phyloP scores from a whole-genome alignment of 2,113 vertebrate genomes.

The Hucho hucho region DNA sequence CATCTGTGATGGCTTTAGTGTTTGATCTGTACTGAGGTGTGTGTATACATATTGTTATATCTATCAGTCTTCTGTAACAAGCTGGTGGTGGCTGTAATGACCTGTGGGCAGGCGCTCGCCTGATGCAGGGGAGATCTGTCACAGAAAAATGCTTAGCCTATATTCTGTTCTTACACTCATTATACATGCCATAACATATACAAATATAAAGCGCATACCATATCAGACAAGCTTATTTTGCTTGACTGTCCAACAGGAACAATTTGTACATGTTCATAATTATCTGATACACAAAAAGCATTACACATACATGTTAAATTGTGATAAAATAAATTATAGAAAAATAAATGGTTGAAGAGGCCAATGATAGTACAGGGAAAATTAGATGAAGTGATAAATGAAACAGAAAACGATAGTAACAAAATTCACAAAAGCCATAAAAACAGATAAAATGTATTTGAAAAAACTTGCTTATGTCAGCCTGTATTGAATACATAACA shows the following conservation, averaged over 20 bases:
- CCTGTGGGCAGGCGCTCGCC: slow-evolving; percentile 42
- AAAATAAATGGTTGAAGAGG: slow-evolving; percentile 81
- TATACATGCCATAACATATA: slow-evolving; percentile 64
- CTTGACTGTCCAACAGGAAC: slow-evolving; percentile 58
- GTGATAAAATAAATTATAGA: slow-evolving; percentile 75
- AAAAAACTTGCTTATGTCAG: slow-evolving; percentile 56
- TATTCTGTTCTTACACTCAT: slow-evolving; percentile 31
- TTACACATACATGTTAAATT: slow-evolving; percentile 58
- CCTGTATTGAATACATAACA: background rate
- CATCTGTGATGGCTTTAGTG: slow-evolving; percentile 41
- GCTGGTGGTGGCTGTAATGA: slow-evolving; percentile 42
- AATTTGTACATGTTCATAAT: slow-evolving; percentile 47
- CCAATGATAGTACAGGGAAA: slow-evolving; percentile 79
- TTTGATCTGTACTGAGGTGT: slow-evolving; percentile 29
- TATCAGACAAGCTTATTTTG: slow-evolving; percentile 46
- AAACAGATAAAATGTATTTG: slow-evolving; percentile 77
- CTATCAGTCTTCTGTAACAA: slow-evolving; percentile 31
- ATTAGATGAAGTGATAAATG: slow-evolving; percentile 55
- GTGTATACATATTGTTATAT: slow-evolving; percentile 10
- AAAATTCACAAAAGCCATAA: slow-evolving; percentile 66
- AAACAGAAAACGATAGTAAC: slow-evolving; percentile 56
- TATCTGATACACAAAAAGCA: slow-evolving; percentile 47
- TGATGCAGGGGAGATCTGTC: slow-evolving; percentile 42
- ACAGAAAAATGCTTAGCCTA: slow-evolving; percentile 6
- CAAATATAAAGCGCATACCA: slow-evolving; percentile 47